Base-by-base conservation (phyloP, 2,888 invertebrate genomes). In the Drosophila prostipennis region DNA sequence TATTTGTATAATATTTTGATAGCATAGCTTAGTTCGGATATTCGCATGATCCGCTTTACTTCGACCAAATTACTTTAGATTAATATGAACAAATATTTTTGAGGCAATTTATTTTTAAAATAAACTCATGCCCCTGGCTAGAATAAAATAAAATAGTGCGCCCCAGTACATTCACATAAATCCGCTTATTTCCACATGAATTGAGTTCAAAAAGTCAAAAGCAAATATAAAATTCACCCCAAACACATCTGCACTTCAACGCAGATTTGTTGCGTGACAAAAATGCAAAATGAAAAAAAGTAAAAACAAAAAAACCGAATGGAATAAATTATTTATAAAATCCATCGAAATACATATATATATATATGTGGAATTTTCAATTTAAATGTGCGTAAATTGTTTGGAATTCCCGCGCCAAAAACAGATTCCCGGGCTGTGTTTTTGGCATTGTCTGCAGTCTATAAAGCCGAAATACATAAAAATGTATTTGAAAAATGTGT, bases 161-260 rank as follows among this genome's bases (percentile, higher is more conserved):
- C 48, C 32, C 60, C 34, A 26, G 2, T 14, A 42, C n/a, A 23
- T 52, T 42, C 39, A 46, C 11, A 63, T 34, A 57, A 70, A 69
- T 57, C 51, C 58, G 68, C 63, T 69, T 72, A 79, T 69, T 53
- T 53, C 56, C 52, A 52, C 74, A 61, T 71, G 73, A 71, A 63
- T 71, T 71, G 74, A 63, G 51, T 72, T 55, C 54, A 51, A 56
- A 70, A 70, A 68, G 67, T 71, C 67, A 70, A 48, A 43, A 69
- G 67, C 48, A 70, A 56, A 68, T 64, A 54, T 54, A 54, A 59
- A 43, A 68, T 54, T 58, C 49, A 49, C 37, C 52, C 40, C 40
- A 14, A 55, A 65, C 36, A 65, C 65, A 68, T 68, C 43, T 68
- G 56, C 67, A 67, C 46, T 69, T 69, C 53, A 46, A 16, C 42